Evolutionary conservation across 2,113 vertebrate genomes (phyloP), one percentile per base, ranked within the genome.

Genomic region (Channa argus): DNA sequence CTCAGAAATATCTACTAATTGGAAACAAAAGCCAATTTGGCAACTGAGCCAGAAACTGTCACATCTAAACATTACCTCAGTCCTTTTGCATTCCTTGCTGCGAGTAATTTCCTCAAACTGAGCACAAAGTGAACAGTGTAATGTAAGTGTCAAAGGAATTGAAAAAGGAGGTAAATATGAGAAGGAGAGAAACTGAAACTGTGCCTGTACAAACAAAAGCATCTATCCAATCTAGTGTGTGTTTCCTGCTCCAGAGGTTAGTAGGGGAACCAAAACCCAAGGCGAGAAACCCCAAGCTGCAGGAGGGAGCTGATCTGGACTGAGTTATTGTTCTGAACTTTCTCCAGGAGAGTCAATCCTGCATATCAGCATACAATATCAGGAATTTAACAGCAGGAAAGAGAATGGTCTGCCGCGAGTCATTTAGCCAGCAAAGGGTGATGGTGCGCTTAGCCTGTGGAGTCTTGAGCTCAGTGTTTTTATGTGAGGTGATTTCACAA

Each of bases 231-330:
- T 87, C 71, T 78, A 53, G 74, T 74, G 75, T 49, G 68, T 34
- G 66, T 82, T 91, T 93, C 91, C 91, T 90, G 86, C 81, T 82
- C 68, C 67, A 59, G 72, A 78, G 77, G 89, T 89, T 82, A 78
- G 65, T 33, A 12, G 61, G 73, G 81, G 80, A 82, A 83, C 82
- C 64, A 79, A 74, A 87, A 60, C 67, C 77, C 67, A 54, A 83
- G 69, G 77, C 86, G 84, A 82, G 81, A 84, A 85, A 80, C 67
- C 54, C 71, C 11, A 59, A 79, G 61, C 86, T 71, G 49, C 75
- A 77, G 73, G 86, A 85, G 82, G 80, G 61, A 71, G 50, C 44
- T 13, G 46, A 77, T 59, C 74, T 63, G 78, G 72, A 71, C 68
- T 79, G 67, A 83, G 83, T 83, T 89, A 84, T 78, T 80, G 78